A percentile compares a stretch with the other conserved stretches of the same genome.
phyloP scores from a whole-genome alignment of 2,797 vertebrate species.

The Aselliscus stoliczkanus region DNA sequence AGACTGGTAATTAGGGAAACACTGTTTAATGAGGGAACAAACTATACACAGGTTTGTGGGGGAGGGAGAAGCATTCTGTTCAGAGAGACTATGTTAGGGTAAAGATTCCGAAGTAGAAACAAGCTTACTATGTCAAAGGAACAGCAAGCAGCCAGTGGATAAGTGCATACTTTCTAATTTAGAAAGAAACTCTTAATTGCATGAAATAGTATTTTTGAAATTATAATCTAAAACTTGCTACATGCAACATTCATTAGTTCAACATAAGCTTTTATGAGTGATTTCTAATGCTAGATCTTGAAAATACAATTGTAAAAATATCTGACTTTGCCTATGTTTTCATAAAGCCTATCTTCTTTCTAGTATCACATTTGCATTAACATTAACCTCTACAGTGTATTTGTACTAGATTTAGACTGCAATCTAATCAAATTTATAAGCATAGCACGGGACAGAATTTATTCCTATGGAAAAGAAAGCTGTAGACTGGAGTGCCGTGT shows the following conservation, averaged over 20 bases:
- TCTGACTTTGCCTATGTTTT: background rate
- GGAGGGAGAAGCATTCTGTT: background rate
- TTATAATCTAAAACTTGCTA: background rate
- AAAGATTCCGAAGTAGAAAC: background rate
- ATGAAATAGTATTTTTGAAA: background rate
- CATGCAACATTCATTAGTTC: background rate
- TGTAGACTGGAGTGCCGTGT: background rate
- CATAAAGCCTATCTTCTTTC: background rate
- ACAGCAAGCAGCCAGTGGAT: background rate
- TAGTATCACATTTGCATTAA: background rate
- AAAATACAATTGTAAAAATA: background rate
- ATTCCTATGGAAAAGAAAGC: background rate
- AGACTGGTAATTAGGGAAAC: background rate
- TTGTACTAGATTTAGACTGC: background rate
- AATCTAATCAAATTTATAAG: background rate
- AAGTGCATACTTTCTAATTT: background rate
- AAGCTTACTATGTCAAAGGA: background rate
- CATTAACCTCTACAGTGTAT: background rate
- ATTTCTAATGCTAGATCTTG: background rate
- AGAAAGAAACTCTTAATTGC: background rate
- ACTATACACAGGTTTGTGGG: background rate
- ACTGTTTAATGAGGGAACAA: background rate
- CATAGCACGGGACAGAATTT: background rate
- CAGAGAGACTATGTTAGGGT: background rate
- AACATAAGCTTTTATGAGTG: background rate